phyloP scores from a whole-genome alignment of 2,888 invertebrate species.

The Dryococelus australis region DNA sequence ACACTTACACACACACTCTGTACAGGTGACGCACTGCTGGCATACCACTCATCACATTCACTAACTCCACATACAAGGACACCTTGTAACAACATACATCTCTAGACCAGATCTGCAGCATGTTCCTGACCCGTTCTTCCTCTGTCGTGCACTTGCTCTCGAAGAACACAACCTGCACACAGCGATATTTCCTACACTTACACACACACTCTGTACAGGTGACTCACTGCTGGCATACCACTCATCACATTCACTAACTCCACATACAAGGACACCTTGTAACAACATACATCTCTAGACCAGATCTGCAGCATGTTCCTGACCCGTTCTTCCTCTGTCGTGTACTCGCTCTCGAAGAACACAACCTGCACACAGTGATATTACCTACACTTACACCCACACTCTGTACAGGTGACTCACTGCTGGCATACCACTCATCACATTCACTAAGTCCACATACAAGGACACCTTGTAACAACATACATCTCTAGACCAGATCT shows the following conservation, averaged over 20 bases:
- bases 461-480: no score
- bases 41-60: no score
- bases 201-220: background rate
- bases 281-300: slow-evolving; percentile 72
- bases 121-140: slow-evolving; percentile 71
- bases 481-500: slow-evolving; percentile 86
- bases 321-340: slow-evolving; percentile 70
- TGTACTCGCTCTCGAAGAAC: slow-evolving; percentile 77
- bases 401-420: background rate
- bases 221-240: no score
- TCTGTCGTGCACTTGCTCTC: slow-evolving; percentile 73
- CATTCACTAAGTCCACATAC: no score
- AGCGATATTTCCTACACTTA: slow-evolving; percentile 26
- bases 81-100: slow-evolving; percentile 58
- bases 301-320: slow-evolving; percentile 82
- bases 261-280: no score
- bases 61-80: no score
- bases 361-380: slow-evolving; percentile 63
- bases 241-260: no score
- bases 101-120: slow-evolving; percentile 87
- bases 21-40: background rate
- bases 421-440: no score
- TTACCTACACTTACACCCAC: background rate
- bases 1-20: background rate
- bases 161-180: slow-evolving; percentile 73